phyloP scores from a whole-genome alignment of 2,888 invertebrate species.

The Buathra laborator region DNA sequence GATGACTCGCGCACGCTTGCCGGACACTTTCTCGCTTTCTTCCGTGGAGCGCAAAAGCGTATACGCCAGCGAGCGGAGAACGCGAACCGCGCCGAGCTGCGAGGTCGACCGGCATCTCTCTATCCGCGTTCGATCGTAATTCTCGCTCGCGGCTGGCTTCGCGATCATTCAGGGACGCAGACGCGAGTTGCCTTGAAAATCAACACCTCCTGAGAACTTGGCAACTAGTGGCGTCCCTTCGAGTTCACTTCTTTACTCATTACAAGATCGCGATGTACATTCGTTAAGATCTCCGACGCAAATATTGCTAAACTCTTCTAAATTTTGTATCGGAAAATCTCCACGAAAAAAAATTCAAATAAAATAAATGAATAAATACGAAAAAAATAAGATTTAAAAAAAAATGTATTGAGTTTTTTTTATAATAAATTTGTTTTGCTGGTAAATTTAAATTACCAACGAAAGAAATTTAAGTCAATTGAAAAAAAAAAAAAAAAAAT shows the following conservation, averaged over 20 bases:
- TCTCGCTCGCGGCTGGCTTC: constrained; percentile 59
- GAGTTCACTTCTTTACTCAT: background rate
- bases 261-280: no score
- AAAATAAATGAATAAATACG: no score
- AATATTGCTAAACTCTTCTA: no score
- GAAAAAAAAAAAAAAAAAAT: no score
- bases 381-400: no score
- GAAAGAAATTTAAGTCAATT: no score
- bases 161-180: constrained; percentile 76
- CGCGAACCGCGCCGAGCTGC: constrained; percentile 70
- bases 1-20: constrained; percentile 56
- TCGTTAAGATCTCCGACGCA: no score
- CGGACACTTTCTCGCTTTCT: constrained; percentile 83
- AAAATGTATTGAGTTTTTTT: no score
- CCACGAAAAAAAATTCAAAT: no score
- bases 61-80: background rate
- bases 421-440: no score
- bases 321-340: no score
- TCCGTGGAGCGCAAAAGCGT: constrained; percentile 70
- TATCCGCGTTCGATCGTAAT: constrained; percentile 65
- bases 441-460: no score
- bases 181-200: constrained; percentile 78
- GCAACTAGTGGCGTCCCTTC: background rate
- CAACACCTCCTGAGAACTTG: constrained; percentile 1
- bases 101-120: constrained; percentile 80